phyloP scores from a whole-genome alignment of 2,113 vertebrate species.

The Dasyurus viverrinus region DNA sequence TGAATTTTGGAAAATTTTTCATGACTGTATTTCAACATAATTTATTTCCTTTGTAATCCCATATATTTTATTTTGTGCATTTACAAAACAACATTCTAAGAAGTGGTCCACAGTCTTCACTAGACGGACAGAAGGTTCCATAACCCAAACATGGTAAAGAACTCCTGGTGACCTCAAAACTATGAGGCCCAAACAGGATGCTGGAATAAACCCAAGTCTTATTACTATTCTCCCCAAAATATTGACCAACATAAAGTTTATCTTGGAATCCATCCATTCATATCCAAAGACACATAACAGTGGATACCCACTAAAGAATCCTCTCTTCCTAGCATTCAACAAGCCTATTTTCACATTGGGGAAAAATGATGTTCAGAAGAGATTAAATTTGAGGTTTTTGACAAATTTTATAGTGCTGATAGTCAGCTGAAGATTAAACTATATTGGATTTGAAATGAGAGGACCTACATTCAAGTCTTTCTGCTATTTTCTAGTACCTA shows the following conservation, averaged over 20 bases:
- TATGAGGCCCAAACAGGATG: not conserved
- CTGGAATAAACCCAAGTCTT: not conserved
- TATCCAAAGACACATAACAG: not conserved
- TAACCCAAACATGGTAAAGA: not conserved
- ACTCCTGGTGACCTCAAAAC: not conserved
- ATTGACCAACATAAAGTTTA: not conserved
- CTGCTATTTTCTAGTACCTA: not conserved
- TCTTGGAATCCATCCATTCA: not conserved
- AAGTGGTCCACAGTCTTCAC: not conserved
- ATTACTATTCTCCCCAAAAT: not conserved
- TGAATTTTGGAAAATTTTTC: not conserved
- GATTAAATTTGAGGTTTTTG: not conserved
- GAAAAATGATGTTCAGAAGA: not conserved
- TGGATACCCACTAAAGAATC: not conserved
- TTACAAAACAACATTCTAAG: not conserved
- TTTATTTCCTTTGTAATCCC: not conserved
- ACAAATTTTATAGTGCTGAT: conserved; percentile 3
- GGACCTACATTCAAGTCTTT: not conserved
- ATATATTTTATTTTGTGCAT: not conserved
- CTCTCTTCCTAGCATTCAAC: not conserved
- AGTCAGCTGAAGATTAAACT: conserved; percentile 12
- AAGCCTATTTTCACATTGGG: not conserved
- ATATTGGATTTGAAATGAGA: not conserved
- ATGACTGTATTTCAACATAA: not conserved
- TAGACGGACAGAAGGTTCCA: not conserved